Base-by-base conservation (phyloP, 2,113 vertebrate species). In the Nyctereutes procyonoides region DNA sequence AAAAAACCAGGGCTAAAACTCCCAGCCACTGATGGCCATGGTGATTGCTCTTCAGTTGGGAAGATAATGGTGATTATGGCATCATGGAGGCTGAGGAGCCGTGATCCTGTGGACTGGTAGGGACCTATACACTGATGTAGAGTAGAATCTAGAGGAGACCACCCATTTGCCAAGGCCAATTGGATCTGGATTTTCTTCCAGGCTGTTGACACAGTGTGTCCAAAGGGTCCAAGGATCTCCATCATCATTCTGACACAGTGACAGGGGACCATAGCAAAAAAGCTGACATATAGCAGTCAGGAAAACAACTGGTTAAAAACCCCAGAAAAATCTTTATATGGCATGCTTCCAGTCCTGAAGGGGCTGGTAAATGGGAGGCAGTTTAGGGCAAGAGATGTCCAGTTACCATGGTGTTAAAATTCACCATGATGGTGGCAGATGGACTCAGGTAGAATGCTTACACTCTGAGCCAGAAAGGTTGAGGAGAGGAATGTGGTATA, bases 121-220 rank as follows among this genome's bases (percentile, higher is more conserved):
- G 11, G 16, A 32, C 26, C 22, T n/a, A 3, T 0, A 16, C 1
- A 5, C 7, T 20, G n/a, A 14, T 4, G 0, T 60, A 56, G 20
- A 55, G 8, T 60, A 58, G 30, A 1, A 17, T n/a, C 22, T 88
- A 24, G 51, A 43, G 16, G 71, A 88, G 8, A 43, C 0, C 2
- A 30, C 19, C n/a, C 48, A 10, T 51, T 51, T 53, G 3, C 30
- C 82, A 62, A 83, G 1, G 5, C 14, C 28, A 48, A 5, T 1
- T 43, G 43, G 43, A 43, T 48, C 2, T 32, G 63, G 22, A 30
- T 73, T 77, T 85, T 63, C 56, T 88, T 90, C 80, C 43, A 74
- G 13, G 26, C 8, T 60, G 11, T 14, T 32, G 38, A 65, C 2
- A 71, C 1, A 2, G 1, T 51, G n/a, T 56, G 12, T 77, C 53